These are phyloP conservation scores for Drosophila yakuba DNA, from an alignment of 1,140 invertebrate genomes.

Conservation along the genomic window DNA sequence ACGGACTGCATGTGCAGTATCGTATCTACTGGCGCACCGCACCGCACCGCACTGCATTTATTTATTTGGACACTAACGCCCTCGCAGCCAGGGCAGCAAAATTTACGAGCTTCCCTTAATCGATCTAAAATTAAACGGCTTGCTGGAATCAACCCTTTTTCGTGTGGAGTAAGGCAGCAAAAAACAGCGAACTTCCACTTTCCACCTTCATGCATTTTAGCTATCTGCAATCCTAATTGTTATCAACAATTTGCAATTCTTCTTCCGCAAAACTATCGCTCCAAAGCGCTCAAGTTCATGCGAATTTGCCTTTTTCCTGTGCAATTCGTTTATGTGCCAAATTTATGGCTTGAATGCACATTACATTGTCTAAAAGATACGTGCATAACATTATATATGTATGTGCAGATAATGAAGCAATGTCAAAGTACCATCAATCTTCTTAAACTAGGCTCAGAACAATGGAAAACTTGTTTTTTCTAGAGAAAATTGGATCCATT, in stretches of 20 bases:
- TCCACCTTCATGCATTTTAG: slow-evolving; percentile 23
- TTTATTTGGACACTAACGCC: slow-evolving; percentile 74
- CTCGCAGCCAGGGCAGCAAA: slow-evolving; percentile 43
- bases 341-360: not conserved
- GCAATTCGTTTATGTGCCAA: not conserved
- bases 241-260: slow-evolving; percentile 42
- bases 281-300: slow-evolving; percentile 13
- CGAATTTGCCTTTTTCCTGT: not conserved
- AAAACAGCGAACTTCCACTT: slow-evolving; percentile 6
- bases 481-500: no score
- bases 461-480: no score
- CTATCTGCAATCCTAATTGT: slow-evolving; percentile 47
- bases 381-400: no score
- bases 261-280: slow-evolving; percentile 14
- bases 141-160: slow-evolving; percentile 37
- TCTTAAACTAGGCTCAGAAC: no score
- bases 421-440: no score
- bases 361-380: not conserved
- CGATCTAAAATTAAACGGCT: slow-evolving; percentile 56
- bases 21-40: slow-evolving; percentile 20
- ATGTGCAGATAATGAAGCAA: no score
- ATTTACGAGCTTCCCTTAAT: slow-evolving; percentile 56
- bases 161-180: not conserved
- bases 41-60: slow-evolving; percentile 60
- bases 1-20: slow-evolving; percentile 33